Evolutionary conservation across 2,797 vertebrate genomes (phyloP).

Genomic region (Oryzias sinensis): DNA sequence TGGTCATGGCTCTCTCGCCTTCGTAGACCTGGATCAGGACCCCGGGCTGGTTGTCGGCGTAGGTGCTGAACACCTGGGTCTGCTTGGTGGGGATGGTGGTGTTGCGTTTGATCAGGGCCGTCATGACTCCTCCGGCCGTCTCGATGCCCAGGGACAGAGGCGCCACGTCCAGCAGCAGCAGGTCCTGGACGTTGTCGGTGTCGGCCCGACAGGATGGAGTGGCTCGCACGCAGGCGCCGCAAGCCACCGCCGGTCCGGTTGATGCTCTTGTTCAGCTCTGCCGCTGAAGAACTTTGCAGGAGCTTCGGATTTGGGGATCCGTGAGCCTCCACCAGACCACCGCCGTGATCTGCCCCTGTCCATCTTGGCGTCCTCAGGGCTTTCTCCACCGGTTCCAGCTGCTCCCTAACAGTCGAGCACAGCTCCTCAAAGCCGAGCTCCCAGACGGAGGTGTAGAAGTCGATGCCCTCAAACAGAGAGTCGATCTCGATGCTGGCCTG

Average conservation of each 20-base stretch:
- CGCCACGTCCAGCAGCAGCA: conserved; percentile 52
- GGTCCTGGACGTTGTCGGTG: conserved; percentile 50
- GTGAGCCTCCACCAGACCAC: conserved; percentile 48
- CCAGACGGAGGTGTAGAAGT: no score
- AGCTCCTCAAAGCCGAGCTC: no score
- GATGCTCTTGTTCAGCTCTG: conserved; percentile 62
- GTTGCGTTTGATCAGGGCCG: no score
- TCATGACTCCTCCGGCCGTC: no score
- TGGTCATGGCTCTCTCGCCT: conserved; percentile 44
- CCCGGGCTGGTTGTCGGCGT: conserved; percentile 33
- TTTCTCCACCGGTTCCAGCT: no score
- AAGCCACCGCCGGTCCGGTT: conserved; percentile 62
- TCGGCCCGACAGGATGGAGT: conserved; percentile 40
- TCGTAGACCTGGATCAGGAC: conserved; percentile 50
- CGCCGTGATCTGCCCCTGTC: conserved; percentile 50
- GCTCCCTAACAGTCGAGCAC: no score
- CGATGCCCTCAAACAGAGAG: no score
- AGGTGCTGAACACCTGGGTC: no score
- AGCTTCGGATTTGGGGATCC: conserved; percentile 59
- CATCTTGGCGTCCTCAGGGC: conserved; percentile 52
- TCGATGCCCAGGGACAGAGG: no score
- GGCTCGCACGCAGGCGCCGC: conserved; percentile 52
- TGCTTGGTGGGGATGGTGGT: no score
- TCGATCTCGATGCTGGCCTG: conserved; percentile 44
- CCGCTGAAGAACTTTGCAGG: conserved; percentile 51